A percentile compares a stretch with the other conserved stretches of the same genome.
These are phyloP conservation scores for Collichthys lucidus DNA, from an alignment of 2,113 vertebrate species.

Conservation along the genomic window DNA sequence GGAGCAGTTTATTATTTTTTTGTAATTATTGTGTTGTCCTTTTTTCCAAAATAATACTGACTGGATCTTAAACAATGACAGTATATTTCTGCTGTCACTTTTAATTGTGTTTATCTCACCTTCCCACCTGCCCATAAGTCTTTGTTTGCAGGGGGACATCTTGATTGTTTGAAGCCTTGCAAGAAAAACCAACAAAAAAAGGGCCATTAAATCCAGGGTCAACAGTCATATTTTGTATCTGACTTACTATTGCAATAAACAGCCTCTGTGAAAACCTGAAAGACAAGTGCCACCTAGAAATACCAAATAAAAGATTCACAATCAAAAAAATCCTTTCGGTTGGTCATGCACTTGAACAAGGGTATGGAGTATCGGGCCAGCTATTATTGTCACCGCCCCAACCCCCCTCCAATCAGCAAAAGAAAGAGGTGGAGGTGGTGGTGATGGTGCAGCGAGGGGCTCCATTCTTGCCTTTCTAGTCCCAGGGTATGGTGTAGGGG, in stretches of 20 bases:
- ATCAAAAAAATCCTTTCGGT: conserved; percentile 37
- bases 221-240: conserved; percentile 66
- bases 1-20: neutral
- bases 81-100: conserved; percentile 59
- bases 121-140: conserved; percentile 70
- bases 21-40: neutral
- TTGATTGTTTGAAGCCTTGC: conserved; percentile 60
- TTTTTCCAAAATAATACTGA: conserved; percentile 46
- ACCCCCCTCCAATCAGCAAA: conserved; percentile 68
- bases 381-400: conserved; percentile 59
- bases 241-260: conserved; percentile 60
- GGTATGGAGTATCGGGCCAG: conserved; percentile 36
- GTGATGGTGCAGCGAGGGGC: conserved; percentile 61
- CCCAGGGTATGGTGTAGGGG: conserved; percentile 74
- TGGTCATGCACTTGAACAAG: conserved; percentile 73
- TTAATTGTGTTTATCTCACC: conserved; percentile 78
- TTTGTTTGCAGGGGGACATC: conserved; percentile 71
- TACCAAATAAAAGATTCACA: conserved; percentile 63
- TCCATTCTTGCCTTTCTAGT: conserved; percentile 62
- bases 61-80: conserved; percentile 28
- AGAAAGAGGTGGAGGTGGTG: conserved; percentile 54
- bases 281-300: conserved; percentile 53
- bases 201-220: conserved; percentile 61
- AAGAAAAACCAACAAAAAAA: conserved; percentile 68
- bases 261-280: conserved; percentile 52